Percentiles rank a stretch among this genome's conserved stretches.
Evolutionary conservation across 2,113 vertebrate species (phyloP).

Genomic region (Cottus gobio): DNA sequence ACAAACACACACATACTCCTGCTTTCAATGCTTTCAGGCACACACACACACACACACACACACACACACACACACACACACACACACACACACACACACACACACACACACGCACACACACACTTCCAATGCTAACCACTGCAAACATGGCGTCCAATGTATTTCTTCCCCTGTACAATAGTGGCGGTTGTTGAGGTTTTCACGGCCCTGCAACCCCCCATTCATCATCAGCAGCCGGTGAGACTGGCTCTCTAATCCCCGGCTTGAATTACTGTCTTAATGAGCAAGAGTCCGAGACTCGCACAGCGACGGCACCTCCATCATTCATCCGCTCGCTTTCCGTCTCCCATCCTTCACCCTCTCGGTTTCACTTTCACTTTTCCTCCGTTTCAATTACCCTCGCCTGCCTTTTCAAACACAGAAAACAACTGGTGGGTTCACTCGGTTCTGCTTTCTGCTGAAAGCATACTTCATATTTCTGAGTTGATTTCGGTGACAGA

Average conservation of each 20-base stretch:
- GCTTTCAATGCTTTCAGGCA: neutral
- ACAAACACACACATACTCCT: neutral
- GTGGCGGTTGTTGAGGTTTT: constrained; percentile 29
- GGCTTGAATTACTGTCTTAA: constrained; percentile 75
- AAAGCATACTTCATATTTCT: neutral
- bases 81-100: neutral
- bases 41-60: neutral
- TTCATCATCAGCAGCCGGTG: constrained; percentile 58
- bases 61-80: neutral
- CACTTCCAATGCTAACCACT: neutral
- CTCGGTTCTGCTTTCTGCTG: neutral
- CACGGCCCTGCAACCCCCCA: constrained; percentile 23
- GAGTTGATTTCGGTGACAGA: neutral
- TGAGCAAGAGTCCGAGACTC: constrained; percentile 62
- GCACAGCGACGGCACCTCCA: constrained; percentile 60
- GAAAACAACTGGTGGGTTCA: neutral
- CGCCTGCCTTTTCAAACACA: neutral
- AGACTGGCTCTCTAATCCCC: constrained; percentile 63
- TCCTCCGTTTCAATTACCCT: constrained; percentile 56
- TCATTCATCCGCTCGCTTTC: constrained; percentile 60
- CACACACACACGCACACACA: neutral
- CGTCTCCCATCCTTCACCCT: constrained; percentile 54
- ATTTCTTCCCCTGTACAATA: neutral
- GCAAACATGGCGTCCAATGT: constrained; percentile 3
- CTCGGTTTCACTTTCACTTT: constrained; percentile 41